These are phyloP conservation scores for Leptopterna dolabrata DNA, from an alignment of 2,888 invertebrate species.

Conservation along the genomic window DNA sequence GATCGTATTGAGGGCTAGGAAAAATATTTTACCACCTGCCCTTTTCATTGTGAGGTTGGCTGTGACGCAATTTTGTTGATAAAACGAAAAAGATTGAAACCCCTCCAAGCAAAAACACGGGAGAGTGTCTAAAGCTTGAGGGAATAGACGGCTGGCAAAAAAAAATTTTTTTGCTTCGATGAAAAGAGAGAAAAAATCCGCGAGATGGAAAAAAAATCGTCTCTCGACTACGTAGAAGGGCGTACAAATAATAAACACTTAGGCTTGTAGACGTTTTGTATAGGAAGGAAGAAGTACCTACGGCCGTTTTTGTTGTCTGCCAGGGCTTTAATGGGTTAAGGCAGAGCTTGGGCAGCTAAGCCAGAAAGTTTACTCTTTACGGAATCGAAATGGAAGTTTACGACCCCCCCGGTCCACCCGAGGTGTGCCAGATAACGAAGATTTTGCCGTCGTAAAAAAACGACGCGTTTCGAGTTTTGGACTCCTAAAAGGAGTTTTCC, in stretches of 20 bases:
- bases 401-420: neutral
- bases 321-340: neutral
- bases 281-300: neutral
- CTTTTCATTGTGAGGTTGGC: no score
- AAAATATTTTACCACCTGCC: no score
- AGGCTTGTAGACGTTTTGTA: neutral
- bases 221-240: neutral
- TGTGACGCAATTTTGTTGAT: no score
- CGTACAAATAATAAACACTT: conserved; percentile 14
- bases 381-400: conserved; percentile 5
- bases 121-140: neutral
- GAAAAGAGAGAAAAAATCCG: neutral
- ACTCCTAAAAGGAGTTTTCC: neutral
- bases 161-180: neutral
- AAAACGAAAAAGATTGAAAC: no score
- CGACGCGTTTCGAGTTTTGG: neutral
- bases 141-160: neutral
- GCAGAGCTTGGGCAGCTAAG: neutral
- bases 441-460: neutral
- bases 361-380: neutral
- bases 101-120: neutral
- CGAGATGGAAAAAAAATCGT: neutral
- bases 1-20: no score
- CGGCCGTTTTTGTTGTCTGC: neutral
- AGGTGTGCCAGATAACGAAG: neutral